phyloP scores from a whole-genome alignment of 2,113 vertebrate genomes.

The Dipodomys stephensi region DNA sequence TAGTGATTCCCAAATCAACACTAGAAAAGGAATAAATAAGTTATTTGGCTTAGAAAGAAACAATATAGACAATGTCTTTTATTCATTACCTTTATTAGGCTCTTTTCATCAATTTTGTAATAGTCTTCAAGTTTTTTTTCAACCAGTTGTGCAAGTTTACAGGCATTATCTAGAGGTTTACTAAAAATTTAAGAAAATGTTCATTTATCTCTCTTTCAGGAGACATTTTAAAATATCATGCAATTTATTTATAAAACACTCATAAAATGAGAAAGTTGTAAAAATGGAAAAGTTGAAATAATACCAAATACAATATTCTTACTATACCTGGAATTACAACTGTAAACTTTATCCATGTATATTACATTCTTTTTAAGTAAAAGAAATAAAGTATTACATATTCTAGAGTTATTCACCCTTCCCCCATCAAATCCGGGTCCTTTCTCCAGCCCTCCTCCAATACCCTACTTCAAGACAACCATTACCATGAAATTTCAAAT shows the following conservation, averaged over 20 bases:
- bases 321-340: slow-evolving; percentile 12
- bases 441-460: not conserved
- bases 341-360: slow-evolving; percentile 10
- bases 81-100: slow-evolving; percentile 93
- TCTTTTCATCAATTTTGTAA: slow-evolving; percentile 92
- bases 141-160: slow-evolving; percentile 93
- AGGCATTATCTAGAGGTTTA: slow-evolving; percentile 90
- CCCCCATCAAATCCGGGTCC: not conserved
- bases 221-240: slow-evolving; percentile 49
- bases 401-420: slow-evolving; percentile 2
- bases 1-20: not conserved
- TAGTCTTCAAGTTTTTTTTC: slow-evolving; percentile 92
- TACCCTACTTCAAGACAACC: not conserved
- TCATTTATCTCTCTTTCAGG: slow-evolving; percentile 64
- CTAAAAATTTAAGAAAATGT: slow-evolving; percentile 85
- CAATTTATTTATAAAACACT: slow-evolving; percentile 18
- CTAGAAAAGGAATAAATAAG: slow-evolving; percentile 5
- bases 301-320: slow-evolving; percentile 12
- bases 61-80: not conserved
- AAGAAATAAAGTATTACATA: slow-evolving; percentile 21
- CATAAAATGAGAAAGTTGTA: slow-evolving; percentile 42
- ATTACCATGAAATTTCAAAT: slow-evolving; percentile 13
- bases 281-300: slow-evolving; percentile 34
- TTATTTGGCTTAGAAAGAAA: not conserved
- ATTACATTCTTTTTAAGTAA: slow-evolving; percentile 46